Base-by-base conservation (phyloP, 2,113 vertebrate species). In the Corydoras maculifer region DNA sequence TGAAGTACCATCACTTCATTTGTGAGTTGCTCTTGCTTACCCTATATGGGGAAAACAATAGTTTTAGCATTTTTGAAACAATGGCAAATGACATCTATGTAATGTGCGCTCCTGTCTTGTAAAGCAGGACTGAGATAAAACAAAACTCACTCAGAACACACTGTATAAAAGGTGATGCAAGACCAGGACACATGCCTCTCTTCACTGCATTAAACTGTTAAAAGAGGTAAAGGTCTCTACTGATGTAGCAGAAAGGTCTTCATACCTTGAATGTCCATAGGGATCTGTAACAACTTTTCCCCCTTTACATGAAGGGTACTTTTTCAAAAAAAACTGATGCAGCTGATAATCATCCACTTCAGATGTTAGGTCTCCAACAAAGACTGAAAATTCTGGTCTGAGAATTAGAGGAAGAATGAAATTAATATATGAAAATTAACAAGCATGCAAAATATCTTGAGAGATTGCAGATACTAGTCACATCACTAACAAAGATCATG, bases 241-340 rank as follows among this genome's bases (percentile, higher is more conserved):
- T 65, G 9, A 68, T 14, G 4, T 4, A 3, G 7, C 9, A 12
- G 3, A 43, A 58, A 31, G 29, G 4, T 2, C 72, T 13, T 3
- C 72, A 62, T 93, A 94, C 93, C 91, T 93, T 69, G 93, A 94
- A 86, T 94, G 93, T 72, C 93, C 93, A 8, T 91, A 90, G 68
- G 92, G 87, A 79, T 95, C 93, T 9, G 92, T 93, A 75, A 94
- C 93, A 80, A 95, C 93, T 90, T 95, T 95, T 84, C 90, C 93
- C 80, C 92, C 93, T 84, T 94, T 92, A 87, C 93, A 94, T 50
- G 93, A 93, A 9, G 91, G 83, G 29, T 91, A 94, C 68, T 92
- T 93, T 88, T 94, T 94, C 59, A 87, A 76, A 86, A 95, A 95
- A 84, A 92, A 93, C 73, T 95, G 91, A 84, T 90, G 93, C 10